A percentile compares a stretch with the other conserved stretches of the same genome.
phyloP scores from a whole-genome alignment of 2,888 invertebrate genomes.

The Archaeoteleia sp. region DNA sequence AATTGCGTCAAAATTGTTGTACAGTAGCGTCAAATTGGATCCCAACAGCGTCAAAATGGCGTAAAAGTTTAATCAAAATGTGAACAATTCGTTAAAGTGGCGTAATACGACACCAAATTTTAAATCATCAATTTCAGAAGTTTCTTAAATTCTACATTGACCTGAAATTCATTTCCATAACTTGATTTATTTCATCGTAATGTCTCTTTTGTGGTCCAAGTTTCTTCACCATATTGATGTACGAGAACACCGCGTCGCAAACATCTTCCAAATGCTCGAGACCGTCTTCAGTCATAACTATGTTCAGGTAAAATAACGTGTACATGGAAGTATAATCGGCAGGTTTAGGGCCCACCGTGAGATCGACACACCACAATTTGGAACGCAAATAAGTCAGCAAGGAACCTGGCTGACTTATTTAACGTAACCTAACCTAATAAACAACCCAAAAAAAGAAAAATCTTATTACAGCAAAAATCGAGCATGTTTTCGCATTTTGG shows the following conservation, averaged over 20 bases:
- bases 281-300: conserved; percentile 87
- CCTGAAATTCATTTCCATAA: conserved; percentile 81
- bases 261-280: conserved; percentile 83
- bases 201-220: conserved; percentile 82
- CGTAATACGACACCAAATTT: no score
- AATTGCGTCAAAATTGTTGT: no score
- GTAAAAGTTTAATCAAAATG: no score
- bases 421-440: no score
- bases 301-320: conserved; percentile 83
- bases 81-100: no score
- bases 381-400: conserved; percentile 85
- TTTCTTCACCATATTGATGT: conserved; percentile 82
- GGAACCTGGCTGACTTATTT: conserved; percentile 90
- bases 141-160: no score
- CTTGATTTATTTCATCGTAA: conserved; percentile 76
- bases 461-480: conserved; percentile 80
- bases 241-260: conserved; percentile 85
- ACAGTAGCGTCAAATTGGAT: no score
- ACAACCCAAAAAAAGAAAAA: no score
- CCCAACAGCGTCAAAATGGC: no score
- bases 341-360: conserved; percentile 84
- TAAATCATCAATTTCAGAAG: no score
- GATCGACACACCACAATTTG: conserved; percentile 85
- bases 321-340: conserved; percentile 87
- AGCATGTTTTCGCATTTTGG: no score